phyloP scores from a whole-genome alignment of 2,888 invertebrate genomes.

The Dascillus cervinus region DNA sequence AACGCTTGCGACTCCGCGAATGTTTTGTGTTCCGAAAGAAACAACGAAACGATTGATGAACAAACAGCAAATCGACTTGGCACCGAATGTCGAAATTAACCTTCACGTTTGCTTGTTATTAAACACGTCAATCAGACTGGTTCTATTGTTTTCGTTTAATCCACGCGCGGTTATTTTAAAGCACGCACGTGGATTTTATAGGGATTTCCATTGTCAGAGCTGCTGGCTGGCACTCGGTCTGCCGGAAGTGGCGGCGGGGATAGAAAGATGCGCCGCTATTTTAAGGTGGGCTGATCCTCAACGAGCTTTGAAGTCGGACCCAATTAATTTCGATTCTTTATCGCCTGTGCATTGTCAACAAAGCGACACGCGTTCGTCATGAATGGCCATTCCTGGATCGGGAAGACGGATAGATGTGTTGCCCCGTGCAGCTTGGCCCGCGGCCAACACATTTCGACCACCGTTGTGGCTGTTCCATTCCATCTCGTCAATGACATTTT shows the following conservation, averaged over 20 bases:
- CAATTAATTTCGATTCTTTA: slow-evolving; percentile 36
- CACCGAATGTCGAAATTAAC: slow-evolving; percentile 8
- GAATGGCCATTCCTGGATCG: slow-evolving; percentile 23
- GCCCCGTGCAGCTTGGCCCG: slow-evolving; percentile 13
- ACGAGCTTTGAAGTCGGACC: slow-evolving; percentile 37
- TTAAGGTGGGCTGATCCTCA: slow-evolving; percentile 34
- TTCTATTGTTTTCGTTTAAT: slow-evolving; percentile 27
- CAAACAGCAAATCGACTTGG: no score
- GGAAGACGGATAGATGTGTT: slow-evolving; percentile 17
- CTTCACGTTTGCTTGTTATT: no score
- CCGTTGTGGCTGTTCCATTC: slow-evolving; percentile 15
- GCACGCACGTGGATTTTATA: slow-evolving; percentile 25
- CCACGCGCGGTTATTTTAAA: slow-evolving; percentile 28
- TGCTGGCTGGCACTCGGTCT: slow-evolving; percentile 41
- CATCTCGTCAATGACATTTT: slow-evolving; percentile 12
- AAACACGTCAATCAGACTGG: slow-evolving; percentile 25
- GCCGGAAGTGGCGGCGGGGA: slow-evolving; percentile 32
- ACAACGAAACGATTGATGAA: slow-evolving; percentile 32
- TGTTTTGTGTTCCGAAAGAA: no score
- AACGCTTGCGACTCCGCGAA: no score
- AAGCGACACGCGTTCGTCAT: slow-evolving; percentile 18
- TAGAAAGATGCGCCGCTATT: slow-evolving; percentile 27
- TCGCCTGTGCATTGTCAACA: slow-evolving; percentile 28
- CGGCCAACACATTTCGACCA: slow-evolving; percentile 16
- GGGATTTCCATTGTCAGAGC: slow-evolving; percentile 42